Evolutionary conservation across 2,888 invertebrate genomes (phyloP), one percentile per base, ranked within the genome.

Genomic region (Ceraclea dissimilis): DNA sequence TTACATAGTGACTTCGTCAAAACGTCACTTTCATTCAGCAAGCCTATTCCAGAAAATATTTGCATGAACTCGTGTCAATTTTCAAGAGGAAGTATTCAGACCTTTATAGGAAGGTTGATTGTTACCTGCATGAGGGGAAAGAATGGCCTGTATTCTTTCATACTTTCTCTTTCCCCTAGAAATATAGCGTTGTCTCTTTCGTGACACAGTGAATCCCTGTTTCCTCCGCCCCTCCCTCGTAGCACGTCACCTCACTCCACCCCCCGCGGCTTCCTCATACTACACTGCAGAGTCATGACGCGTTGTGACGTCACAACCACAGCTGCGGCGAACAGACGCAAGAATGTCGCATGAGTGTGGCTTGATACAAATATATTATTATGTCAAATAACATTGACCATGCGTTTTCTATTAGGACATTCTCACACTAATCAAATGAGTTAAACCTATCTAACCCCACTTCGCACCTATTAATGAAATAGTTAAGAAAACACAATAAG

Each of bases 201-300:
- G 39, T 18, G 17, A 10, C n/a, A 2, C n/a, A 16, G 18, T 33
- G 51, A 18, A 51, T 51, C 47, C 17, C 34, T 20, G 44, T 46
- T 46, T 18, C 16, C 20, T 43, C 13, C 19, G 22, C 1, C 47
- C 6, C 34, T 19, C 20, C 31, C 18, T 44, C 22, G n/a, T n/a
- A 11, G 19, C 51, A 11, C 47, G 8, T 13, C 56, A 11, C 22
- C 26, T n/a, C n/a, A 11, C 56, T 33, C 52, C 43, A 16, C 26
- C 52, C 19, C 47, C 11, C 6, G 33, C 43, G 43, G 34, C 49
- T 31, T 31, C 43, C 20, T 17, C 56, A 47, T 34, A 31, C 31
- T 53, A 22, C 53, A 53, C 49, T 57, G 57, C 57, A 53, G 57
- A 52, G 57, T 57, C 57, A 53, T 49, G 53, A 49, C 49, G 46